Evolutionary conservation across 1,140 invertebrate species (phyloP).

Genomic region (Drosophila micromelanica): DNA sequence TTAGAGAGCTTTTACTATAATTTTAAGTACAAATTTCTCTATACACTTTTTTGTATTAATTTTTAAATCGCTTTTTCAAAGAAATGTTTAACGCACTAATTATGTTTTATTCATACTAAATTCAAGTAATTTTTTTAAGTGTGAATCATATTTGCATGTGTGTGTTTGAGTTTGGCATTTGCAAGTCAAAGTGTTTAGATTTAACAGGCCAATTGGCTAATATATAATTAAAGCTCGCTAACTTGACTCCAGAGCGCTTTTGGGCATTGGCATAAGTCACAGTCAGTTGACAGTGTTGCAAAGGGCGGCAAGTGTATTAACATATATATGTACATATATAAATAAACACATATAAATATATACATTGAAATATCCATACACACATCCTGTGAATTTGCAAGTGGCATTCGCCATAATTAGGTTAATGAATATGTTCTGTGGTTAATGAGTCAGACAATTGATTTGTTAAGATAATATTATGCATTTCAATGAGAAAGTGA

Average conservation of each 20-base stretch:
- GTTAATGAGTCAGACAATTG: conserved; percentile 41
- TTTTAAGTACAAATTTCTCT: too few species aligned
- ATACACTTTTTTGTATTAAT: too few species aligned
- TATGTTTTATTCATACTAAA: too few species aligned
- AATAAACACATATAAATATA: conserved; percentile 4
- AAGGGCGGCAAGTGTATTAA: conserved; percentile 31
- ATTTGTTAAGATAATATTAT: conserved; percentile 34
- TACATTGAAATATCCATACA: not conserved
- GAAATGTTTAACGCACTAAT: too few species aligned
- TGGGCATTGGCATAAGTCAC: conserved; percentile 2
- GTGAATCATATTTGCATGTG: not conserved
- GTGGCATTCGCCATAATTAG: conserved; percentile 35
- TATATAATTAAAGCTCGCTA: conserved; percentile 62
- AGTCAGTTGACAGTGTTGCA: conserved; percentile 4
- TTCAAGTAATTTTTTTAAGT: not conserved
- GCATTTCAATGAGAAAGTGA: conserved; percentile 5
- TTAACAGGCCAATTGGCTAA: conserved; percentile 56
- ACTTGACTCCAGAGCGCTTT: conserved; percentile 7
- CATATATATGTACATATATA: not conserved
- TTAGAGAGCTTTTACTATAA: too few species aligned
- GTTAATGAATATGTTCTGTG: conserved; percentile 43
- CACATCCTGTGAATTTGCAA: conserved; percentile 26
- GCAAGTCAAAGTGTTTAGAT: conserved; percentile 61
- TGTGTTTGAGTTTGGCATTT: conserved; percentile 26
- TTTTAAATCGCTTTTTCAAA: too few species aligned